phyloP scores from a whole-genome alignment of 1,140 invertebrate species.

The Melipona quadrifasciata region DNA sequence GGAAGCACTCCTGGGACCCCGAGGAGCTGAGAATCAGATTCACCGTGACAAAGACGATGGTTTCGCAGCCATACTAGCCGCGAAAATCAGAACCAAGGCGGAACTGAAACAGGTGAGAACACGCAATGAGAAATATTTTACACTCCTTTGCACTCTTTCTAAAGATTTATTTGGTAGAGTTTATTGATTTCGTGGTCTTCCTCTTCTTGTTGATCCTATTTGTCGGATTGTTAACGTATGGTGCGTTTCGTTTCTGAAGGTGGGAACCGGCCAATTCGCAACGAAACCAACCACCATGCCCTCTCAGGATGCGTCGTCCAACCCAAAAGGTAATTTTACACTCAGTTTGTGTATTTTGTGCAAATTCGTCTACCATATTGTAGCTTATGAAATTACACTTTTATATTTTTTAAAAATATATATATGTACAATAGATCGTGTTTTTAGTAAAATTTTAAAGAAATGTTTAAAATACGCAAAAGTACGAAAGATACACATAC shows the following conservation, averaged over 20 bases:
- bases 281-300: constrained; percentile 64
- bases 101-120: constrained; percentile 87
- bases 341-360: not conserved
- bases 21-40: constrained; percentile 75
- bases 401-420: too few species aligned
- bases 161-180: too few species aligned
- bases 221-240: not conserved
- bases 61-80: constrained; percentile 83
- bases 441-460: too few species aligned
- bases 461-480: too few species aligned
- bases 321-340: constrained; percentile 69
- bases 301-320: constrained; percentile 67
- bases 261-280: constrained; percentile 72
- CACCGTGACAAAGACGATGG: constrained; percentile 81
- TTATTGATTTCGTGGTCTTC: too few species aligned
- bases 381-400: too few species aligned
- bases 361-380: not conserved
- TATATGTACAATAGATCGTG: too few species aligned
- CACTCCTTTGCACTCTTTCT: not conserved
- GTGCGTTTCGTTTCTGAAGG: constrained; percentile 57
- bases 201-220: not conserved
- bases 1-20: constrained; percentile 72
- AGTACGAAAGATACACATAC: too few species aligned
- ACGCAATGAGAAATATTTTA: not conserved
- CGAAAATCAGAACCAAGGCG: constrained; percentile 90